Base-by-base conservation (phyloP, 2,797 vertebrate species). In the Schizopygopsis malacanthus region DNA sequence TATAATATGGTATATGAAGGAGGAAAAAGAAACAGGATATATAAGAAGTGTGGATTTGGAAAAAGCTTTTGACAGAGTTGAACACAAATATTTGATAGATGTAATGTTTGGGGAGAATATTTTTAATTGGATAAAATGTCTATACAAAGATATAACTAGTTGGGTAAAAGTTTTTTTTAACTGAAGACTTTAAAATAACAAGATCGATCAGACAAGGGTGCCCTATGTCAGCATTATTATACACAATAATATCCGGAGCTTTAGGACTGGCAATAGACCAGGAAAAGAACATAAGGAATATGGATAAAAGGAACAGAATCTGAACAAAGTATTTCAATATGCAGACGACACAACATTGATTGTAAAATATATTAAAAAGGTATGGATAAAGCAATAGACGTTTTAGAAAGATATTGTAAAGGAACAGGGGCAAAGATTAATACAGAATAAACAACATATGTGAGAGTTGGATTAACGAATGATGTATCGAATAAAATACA, bases 261-360 rank as follows among this genome's bases (percentile, higher is more conserved):
- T 33, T 33, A 33, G 28, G 28, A 33, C 28, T 33, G 28, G 28
- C 28, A 33, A 33, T 33, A 33, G 28, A 33, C 28, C 28, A 33
- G 28, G 28, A 33, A 33, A 33, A 33, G 28, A 33, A 33, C 28
- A 33, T 33, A 33, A 39, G 5, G 37, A 8, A 39, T 70, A 39
- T 16, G 2, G 0, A 43, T 73, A 15, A n/a, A 59, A 65, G 76
- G 13, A 16, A 4, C 25, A 18, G 13, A 79, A 69, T 33, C 3
- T 4, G 39, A 78, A 70, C 22, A 56, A 78, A 37, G 61, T 83
- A 2, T 70, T 22, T n/a, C 85, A 86, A 61, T 86, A 82, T 47
- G 80, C 72, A 1, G 80, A 83, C 16, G 80, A 75, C 18, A 79
- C 65, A 39, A 87, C 81, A 1, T 9, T 79, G 1, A n/a, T 79